A percentile compares a stretch with the other conserved stretches of the same genome.
phyloP scores from a whole-genome alignment of 2,888 invertebrate species.

The Acrocyrtus sp. region DNA sequence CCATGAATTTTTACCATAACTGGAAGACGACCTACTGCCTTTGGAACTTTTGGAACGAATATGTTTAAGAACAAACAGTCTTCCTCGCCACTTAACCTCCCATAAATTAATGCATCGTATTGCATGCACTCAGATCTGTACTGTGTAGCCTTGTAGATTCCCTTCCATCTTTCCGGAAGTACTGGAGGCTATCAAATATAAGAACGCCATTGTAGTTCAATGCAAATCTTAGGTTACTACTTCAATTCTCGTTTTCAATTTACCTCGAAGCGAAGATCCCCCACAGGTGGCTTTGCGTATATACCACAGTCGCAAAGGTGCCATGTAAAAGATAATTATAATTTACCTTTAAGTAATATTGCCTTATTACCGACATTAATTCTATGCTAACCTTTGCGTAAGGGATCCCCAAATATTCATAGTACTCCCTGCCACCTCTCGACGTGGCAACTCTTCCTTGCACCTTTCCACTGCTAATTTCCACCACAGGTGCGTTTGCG shows the following conservation, averaged over 20 bases:
- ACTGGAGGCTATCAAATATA: slow-evolving; percentile 49
- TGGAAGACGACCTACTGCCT: slow-evolving; percentile 37
- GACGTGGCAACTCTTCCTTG: slow-evolving; percentile 51
- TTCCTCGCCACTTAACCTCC: slow-evolving; percentile 12
- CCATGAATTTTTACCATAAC: slow-evolving; percentile 65
- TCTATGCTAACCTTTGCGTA: too few species aligned
- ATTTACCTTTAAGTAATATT: not conserved
- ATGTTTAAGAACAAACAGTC: slow-evolving; percentile 20
- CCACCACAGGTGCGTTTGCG: slow-evolving; percentile 46
- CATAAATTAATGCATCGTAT: slow-evolving; percentile 10
- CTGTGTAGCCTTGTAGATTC: slow-evolving; percentile 47
- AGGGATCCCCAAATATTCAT: slow-evolving; percentile 56
- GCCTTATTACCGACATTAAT: too few species aligned
- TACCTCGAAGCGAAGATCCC: slow-evolving; percentile 40
- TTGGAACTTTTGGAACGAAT: slow-evolving; percentile 22
- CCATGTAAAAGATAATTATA: not conserved
- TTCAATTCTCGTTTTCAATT: too few species aligned
- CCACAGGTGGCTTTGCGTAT: slow-evolving; percentile 20
- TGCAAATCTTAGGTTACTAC: too few species aligned
- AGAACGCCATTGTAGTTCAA: too few species aligned
- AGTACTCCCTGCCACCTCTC: slow-evolving; percentile 47
- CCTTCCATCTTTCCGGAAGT: slow-evolving; percentile 48
- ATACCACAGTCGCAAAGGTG: slow-evolving; percentile 11
- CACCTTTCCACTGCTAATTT: slow-evolving; percentile 52
- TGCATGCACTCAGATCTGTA: slow-evolving; percentile 42